Base-by-base conservation (phyloP, 1,140 invertebrate genomes). In the Sminthurinus signatus region DNA sequence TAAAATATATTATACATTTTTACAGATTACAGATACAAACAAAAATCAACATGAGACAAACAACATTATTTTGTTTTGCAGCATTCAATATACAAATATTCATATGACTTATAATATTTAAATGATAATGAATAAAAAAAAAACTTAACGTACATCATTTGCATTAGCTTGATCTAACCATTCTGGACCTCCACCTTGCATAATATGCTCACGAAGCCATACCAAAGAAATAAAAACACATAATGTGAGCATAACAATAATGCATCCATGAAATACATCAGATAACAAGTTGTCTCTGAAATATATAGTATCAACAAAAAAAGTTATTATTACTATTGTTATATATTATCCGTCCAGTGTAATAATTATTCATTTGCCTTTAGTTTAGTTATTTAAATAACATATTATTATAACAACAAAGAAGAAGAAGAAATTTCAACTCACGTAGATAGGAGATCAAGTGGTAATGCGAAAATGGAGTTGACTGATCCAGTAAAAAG, bases 201-300 rank as follows among this genome's bases (percentile, higher is more conserved):
- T 82, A 68, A 99, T 98, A 78, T 99, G 96, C 78, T 99, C 96
- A 65, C 96, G 78, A 17, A 99, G 79, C 96, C 96, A 99, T 0
- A 99, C 91, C 2, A 97, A 76, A 54, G 93, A 93, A 72, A 98
- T 96, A 74, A 99, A 99, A 2, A 93, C 91, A 75, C 96, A 91
- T 29, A 99, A 78, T 2, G 96, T 98, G 75, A 96, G 96, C 1
- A 89, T 91, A 10, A 98, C 93, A 31, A 99, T 94, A 78, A 97
- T 91, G 76, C 90, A 94, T 2, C 96, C 96, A 71, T 96, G 91
- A 75, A 97, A 92, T 62, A 93, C 89, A 78, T 98, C 95, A 23
- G 90, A 86, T 0, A 89, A 85, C 36, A 98, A 77, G 77, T 97
- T 96, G 70, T 98, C 93, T 36, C 81, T 83, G 74, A 17, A 64